Evolutionary conservation across 2,888 invertebrate species (phyloP).

Genomic region (Callimorpha dominula): DNA sequence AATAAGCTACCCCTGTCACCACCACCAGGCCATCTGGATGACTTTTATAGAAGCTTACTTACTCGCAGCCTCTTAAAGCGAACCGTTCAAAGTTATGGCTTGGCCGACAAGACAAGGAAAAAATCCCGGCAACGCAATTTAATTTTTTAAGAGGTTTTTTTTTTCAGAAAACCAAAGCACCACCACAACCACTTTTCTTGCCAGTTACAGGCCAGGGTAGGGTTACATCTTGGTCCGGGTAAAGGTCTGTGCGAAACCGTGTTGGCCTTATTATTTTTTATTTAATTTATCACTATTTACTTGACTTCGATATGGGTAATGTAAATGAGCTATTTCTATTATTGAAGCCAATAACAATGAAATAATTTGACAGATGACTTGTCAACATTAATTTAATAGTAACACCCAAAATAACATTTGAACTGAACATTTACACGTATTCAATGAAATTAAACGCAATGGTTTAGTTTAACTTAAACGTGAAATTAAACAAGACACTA

Average conservation of each 20-base stretch:
- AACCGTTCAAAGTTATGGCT: background rate
- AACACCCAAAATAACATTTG: background rate
- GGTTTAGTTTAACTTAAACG: constrained; percentile 18
- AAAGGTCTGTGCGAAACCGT: background rate
- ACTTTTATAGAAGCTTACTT: background rate
- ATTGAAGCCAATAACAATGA: background rate
- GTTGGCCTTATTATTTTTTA: background rate
- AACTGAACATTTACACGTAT: constrained; percentile 15
- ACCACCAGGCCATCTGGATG: background rate
- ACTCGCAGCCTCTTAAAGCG: too few species aligned
- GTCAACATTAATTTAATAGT: constrained; percentile 3
- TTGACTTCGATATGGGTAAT: background rate
- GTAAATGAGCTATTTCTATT: background rate
- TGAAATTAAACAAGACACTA: constrained; percentile 33
- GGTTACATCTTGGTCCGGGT: background rate
- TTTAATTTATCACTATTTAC: background rate
- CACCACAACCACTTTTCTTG: background rate
- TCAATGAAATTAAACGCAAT: constrained; percentile 29
- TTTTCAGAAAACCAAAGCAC: background rate
- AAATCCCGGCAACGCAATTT: too few species aligned
- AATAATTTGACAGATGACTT: background rate
- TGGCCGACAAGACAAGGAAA: background rate
- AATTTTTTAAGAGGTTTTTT: too few species aligned
- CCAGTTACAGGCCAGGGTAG: background rate
- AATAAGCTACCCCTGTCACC: background rate